These are phyloP conservation scores for Drosophila novamexicana DNA, from an alignment of 1,140 invertebrate genomes.

Conservation along the genomic window DNA sequence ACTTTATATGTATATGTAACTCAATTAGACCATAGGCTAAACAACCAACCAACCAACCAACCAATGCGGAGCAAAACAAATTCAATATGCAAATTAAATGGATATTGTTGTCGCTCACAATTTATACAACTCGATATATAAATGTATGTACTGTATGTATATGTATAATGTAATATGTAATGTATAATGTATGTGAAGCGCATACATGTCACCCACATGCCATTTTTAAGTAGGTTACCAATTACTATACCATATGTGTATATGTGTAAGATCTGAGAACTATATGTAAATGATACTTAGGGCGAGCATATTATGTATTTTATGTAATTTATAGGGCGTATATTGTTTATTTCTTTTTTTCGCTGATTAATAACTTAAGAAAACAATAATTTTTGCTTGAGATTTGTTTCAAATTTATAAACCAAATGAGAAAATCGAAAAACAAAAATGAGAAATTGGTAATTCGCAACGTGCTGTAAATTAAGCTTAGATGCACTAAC, in stretches of 20 bases:
- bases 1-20: conserved; percentile 76
- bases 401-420: conserved; percentile 65
- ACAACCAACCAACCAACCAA: conserved; percentile 14
- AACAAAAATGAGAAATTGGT: conserved; percentile 22
- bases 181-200: conserved; percentile 65
- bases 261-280: conserved; percentile 64
- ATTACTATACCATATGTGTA: conserved; percentile 48
- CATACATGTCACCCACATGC: conserved; percentile 66
- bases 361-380: conserved; percentile 46
- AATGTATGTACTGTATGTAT: conserved; percentile 77
- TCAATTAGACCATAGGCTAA: conserved; percentile 68
- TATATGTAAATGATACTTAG: conserved; percentile 66
- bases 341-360: conserved; percentile 63
- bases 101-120: conserved; percentile 46
- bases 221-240: conserved; percentile 77
- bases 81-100: conserved; percentile 44
- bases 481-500: conserved; percentile 23
- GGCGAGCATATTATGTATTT: conserved; percentile 65
- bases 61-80: conserved; percentile 55
- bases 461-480: conserved; percentile 26
- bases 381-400: conserved; percentile 51
- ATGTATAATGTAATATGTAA: conserved; percentile 67
- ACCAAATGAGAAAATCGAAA: conserved; percentile 37
- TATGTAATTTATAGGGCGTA: conserved; percentile 74
- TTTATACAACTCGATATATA: conserved; percentile 75